Percentiles rank a stretch among this genome's conserved stretches.
Evolutionary conservation across 2,113 vertebrate genomes (phyloP).

Genomic region (Suricata suricatta): DNA sequence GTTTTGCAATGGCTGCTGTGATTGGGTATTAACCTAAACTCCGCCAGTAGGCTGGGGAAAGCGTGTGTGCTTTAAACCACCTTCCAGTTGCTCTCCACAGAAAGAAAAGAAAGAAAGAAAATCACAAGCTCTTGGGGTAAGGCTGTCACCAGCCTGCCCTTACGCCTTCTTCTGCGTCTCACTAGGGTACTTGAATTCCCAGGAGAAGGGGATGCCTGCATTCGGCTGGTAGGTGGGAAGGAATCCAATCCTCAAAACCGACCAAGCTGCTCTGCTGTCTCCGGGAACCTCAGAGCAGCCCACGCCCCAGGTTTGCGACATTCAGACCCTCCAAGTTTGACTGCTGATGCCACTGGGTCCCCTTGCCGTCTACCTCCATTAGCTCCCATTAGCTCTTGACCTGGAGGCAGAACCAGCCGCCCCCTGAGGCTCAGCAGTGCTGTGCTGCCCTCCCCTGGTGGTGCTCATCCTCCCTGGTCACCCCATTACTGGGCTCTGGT

Average conservation of each 20-base stretch:
- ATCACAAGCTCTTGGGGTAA: not conserved
- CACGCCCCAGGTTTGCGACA: not conserved
- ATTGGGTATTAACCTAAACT: not conserved
- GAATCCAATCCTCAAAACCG: not conserved
- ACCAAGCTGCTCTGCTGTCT: not conserved
- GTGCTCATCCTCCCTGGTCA: not conserved
- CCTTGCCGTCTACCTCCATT: not conserved
- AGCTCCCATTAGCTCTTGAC: not conserved
- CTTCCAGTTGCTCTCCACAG: not conserved
- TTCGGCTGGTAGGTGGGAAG: not conserved
- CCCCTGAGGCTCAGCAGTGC: not conserved
- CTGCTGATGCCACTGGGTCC: not conserved
- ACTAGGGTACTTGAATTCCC: fast-evolving
- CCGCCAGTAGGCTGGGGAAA: not conserved
- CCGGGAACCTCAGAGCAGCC: not conserved
- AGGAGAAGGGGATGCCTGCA: fast-evolving
- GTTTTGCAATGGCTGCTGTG: not conserved
- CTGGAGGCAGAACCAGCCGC: not conserved
- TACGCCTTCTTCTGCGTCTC: fast-evolving
- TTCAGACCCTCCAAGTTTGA: not conserved
- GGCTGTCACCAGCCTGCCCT: not conserved
- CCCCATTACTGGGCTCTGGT: not conserved
- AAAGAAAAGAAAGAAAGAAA: too few species aligned
- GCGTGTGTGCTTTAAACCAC: not conserved
- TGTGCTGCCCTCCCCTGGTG: not conserved